A percentile compares a stretch with the other conserved stretches of the same genome.
Evolutionary conservation across 2,113 vertebrate genomes (phyloP).

Genomic region (Albula glossodonta): DNA sequence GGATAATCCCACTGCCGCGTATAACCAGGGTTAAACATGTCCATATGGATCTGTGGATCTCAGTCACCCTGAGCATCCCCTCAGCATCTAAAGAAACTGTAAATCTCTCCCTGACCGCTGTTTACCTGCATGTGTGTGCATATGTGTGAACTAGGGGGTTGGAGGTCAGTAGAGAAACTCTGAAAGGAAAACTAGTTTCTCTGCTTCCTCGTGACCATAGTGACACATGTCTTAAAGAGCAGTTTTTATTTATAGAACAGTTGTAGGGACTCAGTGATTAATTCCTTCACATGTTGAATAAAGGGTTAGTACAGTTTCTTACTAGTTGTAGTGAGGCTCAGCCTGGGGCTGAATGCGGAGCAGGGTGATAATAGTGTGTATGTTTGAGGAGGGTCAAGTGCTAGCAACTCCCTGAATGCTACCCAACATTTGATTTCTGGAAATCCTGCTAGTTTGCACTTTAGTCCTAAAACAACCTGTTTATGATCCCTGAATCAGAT

Average conservation of each 20-base stretch:
- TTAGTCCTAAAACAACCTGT: neutral
- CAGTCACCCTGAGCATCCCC: too few species aligned
- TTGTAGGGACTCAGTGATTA: constrained; percentile 33
- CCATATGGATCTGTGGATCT: too few species aligned
- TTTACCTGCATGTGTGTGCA: constrained; percentile 1
- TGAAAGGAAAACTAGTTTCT: constrained; percentile 30
- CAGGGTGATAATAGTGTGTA: neutral
- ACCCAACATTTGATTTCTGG: neutral
- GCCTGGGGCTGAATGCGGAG: neutral
- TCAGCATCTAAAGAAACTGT: too few species aligned
- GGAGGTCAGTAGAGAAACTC: neutral
- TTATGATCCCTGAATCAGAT: too few species aligned
- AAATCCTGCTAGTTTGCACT: neutral
- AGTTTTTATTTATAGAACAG: constrained; percentile 39
- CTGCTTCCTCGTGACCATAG: constrained; percentile 28
- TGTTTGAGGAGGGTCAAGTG: neutral
- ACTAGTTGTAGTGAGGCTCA: neutral
- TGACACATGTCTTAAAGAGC: constrained; percentile 41
- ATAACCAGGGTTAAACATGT: too few species aligned
- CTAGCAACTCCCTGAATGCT: neutral
- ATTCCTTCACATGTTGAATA: neutral
- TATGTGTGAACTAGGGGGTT: neutral
- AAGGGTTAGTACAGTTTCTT: neutral
- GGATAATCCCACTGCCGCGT: too few species aligned
- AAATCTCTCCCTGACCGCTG: neutral